Conservation (phyloP, 2,113 vertebrate species). For the Chaetops frenatus region DNA sequence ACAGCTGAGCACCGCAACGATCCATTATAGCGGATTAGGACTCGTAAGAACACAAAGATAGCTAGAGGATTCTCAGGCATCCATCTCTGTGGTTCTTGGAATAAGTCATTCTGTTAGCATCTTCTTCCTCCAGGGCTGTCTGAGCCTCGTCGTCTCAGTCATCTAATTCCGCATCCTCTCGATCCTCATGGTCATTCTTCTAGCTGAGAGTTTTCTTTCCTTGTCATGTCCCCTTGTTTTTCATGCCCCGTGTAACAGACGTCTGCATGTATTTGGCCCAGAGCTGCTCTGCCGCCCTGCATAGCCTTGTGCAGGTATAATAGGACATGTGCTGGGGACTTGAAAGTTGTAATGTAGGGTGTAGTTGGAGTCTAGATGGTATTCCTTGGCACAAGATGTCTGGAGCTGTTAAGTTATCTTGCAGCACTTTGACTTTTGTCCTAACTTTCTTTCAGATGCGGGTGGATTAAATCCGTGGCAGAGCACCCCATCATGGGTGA, state of each 20-base stretch:
- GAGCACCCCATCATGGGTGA: no score
- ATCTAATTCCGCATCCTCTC: neutral
- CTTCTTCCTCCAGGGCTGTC: neutral
- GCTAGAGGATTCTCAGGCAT: no score
- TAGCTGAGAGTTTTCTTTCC: neutral
- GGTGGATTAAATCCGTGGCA: no score
- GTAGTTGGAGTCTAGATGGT: neutral
- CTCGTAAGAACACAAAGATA: no score
- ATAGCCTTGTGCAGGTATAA: no score
- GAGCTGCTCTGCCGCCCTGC: neutral
- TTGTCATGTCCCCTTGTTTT: no score
- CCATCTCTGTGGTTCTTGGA: neutral
- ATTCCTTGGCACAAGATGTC: neutral
- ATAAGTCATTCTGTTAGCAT: neutral
- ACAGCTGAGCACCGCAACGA: rapidly evolving
- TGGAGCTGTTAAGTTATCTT: neutral
- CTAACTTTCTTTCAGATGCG: no score
- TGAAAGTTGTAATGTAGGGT: neutral
- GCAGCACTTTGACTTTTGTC: no score
- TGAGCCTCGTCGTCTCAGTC: rapidly evolving
- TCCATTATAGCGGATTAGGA: rapidly evolving
- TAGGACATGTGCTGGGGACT: neutral
- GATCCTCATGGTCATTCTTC: rapidly evolving
- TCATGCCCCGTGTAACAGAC: no score
- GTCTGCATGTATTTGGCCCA: neutral